phyloP scores from a whole-genome alignment of 2,888 invertebrate species.

The Tipula confusa region DNA sequence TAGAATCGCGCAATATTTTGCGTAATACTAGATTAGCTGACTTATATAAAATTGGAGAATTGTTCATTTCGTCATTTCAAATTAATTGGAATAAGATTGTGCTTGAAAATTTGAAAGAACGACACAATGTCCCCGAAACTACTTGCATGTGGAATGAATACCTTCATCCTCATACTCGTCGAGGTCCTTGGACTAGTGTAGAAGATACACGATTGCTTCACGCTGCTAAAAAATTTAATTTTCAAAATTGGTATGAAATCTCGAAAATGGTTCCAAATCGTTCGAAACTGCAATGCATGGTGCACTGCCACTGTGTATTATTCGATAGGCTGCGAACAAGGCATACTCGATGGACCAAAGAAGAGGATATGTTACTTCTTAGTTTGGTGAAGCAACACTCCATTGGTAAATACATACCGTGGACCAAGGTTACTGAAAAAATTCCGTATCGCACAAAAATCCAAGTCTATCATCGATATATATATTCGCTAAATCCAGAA shows the following conservation, averaged over 20 bases:
- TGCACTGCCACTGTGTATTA: constrained; percentile 58
- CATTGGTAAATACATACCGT: constrained; percentile 65
- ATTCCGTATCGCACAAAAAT: constrained; percentile 61
- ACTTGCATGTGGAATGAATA: constrained; percentile 67
- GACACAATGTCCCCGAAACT: constrained; percentile 63
- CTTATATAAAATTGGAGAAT: constrained; percentile 33
- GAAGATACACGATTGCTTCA: constrained; percentile 52
- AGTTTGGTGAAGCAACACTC: constrained; percentile 60
- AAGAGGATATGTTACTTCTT: constrained; percentile 64
- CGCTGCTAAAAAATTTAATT: constrained; percentile 48
- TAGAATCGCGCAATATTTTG: constrained; percentile 35
- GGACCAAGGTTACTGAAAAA: constrained; percentile 63
- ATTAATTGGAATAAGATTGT: constrained; percentile 48
- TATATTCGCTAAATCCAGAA: constrained; percentile 49
- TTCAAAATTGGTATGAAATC: constrained; percentile 64
- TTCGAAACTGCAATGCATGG: constrained; percentile 66
- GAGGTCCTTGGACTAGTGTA: constrained; percentile 52
- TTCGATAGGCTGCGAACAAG: constrained; percentile 35
- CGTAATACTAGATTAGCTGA: background rate
- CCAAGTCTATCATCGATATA: constrained; percentile 58
- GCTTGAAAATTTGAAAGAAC: constrained; percentile 47
- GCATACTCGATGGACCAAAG: constrained; percentile 57
- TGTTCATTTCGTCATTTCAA: constrained; percentile 38
- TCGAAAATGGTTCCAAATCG: constrained; percentile 57
- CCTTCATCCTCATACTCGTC: constrained; percentile 64